Base-by-base conservation (phyloP, 1,140 invertebrate species). In the Diorhabda sublineata region DNA sequence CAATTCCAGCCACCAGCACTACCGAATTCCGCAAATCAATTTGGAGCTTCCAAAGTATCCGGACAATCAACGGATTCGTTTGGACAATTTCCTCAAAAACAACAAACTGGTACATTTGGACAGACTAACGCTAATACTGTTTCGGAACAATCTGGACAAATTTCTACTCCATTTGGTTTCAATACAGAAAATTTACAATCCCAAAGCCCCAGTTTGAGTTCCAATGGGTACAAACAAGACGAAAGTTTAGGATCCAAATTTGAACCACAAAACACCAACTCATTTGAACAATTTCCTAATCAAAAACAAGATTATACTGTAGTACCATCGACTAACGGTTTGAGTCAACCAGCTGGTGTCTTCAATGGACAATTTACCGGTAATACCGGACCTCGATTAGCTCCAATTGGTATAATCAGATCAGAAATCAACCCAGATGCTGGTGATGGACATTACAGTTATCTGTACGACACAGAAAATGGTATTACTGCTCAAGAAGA, bases 391-490 rank as follows among this genome's bases (percentile, higher is more conserved):
- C n/a, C 47, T 52, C 47, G 4, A 52, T 52, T n/a, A 2, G 47
- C 47, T 80, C 83, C 64, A 84, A 82, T 62, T 59, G 84, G 84
- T 2, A 86, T 87, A 61, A 43, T 73, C 42, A 60, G 69, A 44
- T 69, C 66, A 11, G 65, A 69, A 58, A 69, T 66, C 60, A 69
- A 71, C 7, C 68, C 68, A 57, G 64, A 65, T 45, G 62, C 69
- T 7, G 68, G 63, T 5, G 70, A 75, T 47, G 70, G 69, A 44
- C 82, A 82, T 45, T 85, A 84, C 78, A 83, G 84, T 71, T 86
- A 84, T 76, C 81, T 82, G 42, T 88, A 83, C 74, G 86, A 88
- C 75, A 87, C 85, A 8, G 85, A 79, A 5, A 87, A 89, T 70
- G 86, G 86, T 5, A 88, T 87, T 65, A 68, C 78, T 3, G 83